Base-by-base conservation (phyloP, 2,113 vertebrate species). In the Sander vitreus region DNA sequence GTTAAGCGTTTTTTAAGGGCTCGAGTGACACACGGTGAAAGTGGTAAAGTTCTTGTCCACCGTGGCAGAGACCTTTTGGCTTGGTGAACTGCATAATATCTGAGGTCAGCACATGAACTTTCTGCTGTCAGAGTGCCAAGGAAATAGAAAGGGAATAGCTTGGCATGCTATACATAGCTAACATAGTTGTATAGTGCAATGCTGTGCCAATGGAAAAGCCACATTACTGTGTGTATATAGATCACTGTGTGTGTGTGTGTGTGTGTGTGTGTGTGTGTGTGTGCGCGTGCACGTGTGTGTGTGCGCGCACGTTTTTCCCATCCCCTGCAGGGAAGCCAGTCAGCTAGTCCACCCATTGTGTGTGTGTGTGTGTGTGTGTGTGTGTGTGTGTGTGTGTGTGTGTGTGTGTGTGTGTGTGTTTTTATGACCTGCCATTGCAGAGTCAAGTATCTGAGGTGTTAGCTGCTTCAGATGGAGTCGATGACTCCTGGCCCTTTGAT, bases 371-470 rank as follows among this genome's bases (percentile, higher is more conserved):
- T 51, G 59, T 53, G 39, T 65, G 70, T 68, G 63, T 45, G 64
- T 75, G 53, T 73, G 50, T 53, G 64, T 58, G 78, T 58, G 70
- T 43, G 65, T 76, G 62, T 47, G 47, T 57, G 30, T 66, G 64
- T 74, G 59, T 59, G 55, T 83, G 66, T 80, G 58, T 68, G 81
- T 78, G 58, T 53, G 39, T 58, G 70, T 68, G 63, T 45, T 1
- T 93, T 95, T 95, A 94, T 74, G 80, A 87, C 84, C 86, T 80
- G 54, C 64, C 55, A 15, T 84, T 65, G 78, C 83, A 77, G 78
- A 89, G 87, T 83, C 80, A 89, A 92, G 88, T 85, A 85, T 81
- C 73, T n/a, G 87, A 93, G 92, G 94, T 92, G 92, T 91, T 57
- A 89, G 84, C 72, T 71, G 77, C 80, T 89, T 91, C 72, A 87